Percentiles rank a stretch among this genome's conserved stretches.
Conservation (phyloP, 2,797 vertebrate species). For the Gadopsis bispinosus region DNA sequence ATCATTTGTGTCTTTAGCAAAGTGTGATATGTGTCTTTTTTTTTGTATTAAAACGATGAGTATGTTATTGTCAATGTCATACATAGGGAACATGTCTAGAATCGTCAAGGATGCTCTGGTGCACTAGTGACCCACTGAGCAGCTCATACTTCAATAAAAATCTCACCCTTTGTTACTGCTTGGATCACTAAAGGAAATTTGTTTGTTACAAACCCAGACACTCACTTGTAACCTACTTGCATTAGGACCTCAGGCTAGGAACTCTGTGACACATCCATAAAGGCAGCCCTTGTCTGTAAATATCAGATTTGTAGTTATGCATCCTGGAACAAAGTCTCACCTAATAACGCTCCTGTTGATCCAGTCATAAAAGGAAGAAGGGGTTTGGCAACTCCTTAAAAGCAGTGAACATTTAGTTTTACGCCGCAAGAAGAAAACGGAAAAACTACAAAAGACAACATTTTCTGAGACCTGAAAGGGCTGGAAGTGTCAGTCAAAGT, state of each 20-base stretch:
- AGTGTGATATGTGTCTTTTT: not conserved
- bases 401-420: not conserved
- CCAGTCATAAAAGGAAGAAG: not conserved
- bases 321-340: conserved; percentile 8
- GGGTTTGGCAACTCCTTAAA: conserved; percentile 1
- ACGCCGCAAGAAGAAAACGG: not conserved
- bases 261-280: conserved; percentile 18
- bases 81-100: not conserved
- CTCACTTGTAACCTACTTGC: not conserved
- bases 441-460: not conserved
- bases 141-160: not conserved
- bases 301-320: conserved; percentile 19
- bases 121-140: not conserved
- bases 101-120: not conserved
- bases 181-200: conserved; percentile 6
- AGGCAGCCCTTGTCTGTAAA: conserved; percentile 14
- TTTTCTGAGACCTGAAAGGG: not conserved
- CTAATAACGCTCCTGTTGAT: conserved; percentile 6
- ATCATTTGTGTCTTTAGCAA: not conserved
- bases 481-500: conserved; percentile 7
- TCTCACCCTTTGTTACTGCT: not conserved
- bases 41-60: not conserved
- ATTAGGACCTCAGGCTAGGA: conserved; percentile 18
- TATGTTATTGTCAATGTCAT: not conserved
- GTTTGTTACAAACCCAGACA: conserved; percentile 11